Evolutionary conservation across 1,140 invertebrate genomes (phyloP).

Genomic region (Triops cancriformis): DNA sequence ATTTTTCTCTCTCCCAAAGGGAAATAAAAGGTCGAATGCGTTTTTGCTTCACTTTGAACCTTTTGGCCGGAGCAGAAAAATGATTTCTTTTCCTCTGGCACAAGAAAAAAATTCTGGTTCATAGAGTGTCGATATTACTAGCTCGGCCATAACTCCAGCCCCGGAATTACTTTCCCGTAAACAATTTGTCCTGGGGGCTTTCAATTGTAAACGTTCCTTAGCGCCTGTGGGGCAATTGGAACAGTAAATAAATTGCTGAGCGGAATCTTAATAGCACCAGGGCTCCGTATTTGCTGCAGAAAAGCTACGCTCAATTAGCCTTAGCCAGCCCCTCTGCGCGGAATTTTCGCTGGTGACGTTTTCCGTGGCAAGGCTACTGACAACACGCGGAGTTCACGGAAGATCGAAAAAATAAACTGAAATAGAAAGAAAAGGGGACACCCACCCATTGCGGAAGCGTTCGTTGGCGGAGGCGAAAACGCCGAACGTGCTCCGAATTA

Average conservation of each 20-base stretch:
- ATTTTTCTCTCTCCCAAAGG: neutral
- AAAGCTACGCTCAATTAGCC: neutral
- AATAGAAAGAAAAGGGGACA: too few species aligned
- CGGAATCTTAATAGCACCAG: neutral
- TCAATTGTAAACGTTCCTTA: neutral
- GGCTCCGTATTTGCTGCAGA: neutral
- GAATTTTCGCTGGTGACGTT: conserved; percentile 9
- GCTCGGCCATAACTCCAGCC: neutral
- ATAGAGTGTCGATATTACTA: neutral
- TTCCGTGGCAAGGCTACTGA: neutral
- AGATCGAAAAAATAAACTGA: neutral
- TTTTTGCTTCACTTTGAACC: too few species aligned
- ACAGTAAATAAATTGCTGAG: conserved; percentile 11
- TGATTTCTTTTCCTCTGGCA: too few species aligned
- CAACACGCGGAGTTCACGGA: neutral
- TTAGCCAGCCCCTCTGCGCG: neutral
- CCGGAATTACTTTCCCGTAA: neutral
- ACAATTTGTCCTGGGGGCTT: neutral
- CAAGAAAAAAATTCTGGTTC: neutral
- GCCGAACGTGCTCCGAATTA: neutral
- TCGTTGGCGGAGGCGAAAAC: neutral
- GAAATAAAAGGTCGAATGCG: neutral
- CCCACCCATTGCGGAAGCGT: neutral
- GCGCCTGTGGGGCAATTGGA: neutral
- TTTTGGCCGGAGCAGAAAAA: neutral